A percentile compares a stretch with the other conserved stretches of the same genome.
phyloP scores from a whole-genome alignment of 2,888 invertebrate genomes.

The Aleiodes alternator region DNA sequence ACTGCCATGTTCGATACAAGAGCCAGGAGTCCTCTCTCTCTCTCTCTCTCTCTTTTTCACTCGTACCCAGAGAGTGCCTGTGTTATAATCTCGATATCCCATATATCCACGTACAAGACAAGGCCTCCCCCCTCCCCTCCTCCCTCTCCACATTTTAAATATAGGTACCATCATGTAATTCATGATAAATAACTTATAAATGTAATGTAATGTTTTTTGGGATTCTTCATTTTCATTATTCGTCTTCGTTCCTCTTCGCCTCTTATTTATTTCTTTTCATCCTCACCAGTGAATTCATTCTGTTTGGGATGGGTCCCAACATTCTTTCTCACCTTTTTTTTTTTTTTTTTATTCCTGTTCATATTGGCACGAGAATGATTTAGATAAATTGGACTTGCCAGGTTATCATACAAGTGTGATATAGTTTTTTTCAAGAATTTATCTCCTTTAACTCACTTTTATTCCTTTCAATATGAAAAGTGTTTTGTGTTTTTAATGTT shows the following conservation, averaged over 20 bases:
- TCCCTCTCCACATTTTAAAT: constrained; percentile 70
- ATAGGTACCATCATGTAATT: constrained; percentile 74
- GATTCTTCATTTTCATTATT: constrained; percentile 33
- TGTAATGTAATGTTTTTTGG: constrained; percentile 70
- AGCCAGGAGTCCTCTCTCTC: constrained; percentile 38
- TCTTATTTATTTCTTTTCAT: neutral
- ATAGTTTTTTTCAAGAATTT: too few species aligned
- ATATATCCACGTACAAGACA: constrained; percentile 74
- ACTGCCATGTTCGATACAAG: constrained; percentile 45
- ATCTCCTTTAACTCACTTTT: too few species aligned
- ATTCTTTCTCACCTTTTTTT: constrained; percentile 12
- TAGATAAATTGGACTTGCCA: too few species aligned
- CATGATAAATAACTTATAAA: constrained; percentile 76
- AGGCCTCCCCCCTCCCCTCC: constrained; percentile 63
- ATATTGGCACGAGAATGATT: too few species aligned
- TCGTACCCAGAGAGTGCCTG: constrained; percentile 55
- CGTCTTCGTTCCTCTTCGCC: constrained; percentile 50
- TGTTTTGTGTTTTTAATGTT: too few species aligned
- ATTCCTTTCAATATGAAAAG: too few species aligned
- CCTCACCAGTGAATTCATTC: neutral
- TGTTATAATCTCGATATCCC: constrained; percentile 75
- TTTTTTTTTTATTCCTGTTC: neutral
- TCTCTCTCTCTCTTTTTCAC: neutral
- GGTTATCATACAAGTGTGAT: too few species aligned
- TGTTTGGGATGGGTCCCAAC: neutral